Conservation (phyloP, 2,888 invertebrate genomes). For the Elysia crispata region DNA sequence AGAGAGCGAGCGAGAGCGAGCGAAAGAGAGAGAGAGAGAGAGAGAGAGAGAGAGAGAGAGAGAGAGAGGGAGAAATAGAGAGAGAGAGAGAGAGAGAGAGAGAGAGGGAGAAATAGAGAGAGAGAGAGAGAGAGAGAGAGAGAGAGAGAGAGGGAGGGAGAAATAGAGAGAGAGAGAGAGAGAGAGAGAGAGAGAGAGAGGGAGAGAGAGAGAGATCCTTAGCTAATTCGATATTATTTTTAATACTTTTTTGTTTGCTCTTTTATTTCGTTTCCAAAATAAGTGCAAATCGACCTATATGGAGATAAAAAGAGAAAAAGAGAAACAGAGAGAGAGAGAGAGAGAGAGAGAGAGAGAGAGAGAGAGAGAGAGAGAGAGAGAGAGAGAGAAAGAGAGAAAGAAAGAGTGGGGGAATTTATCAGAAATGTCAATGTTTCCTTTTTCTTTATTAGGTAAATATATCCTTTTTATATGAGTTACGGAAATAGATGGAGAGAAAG, state of each 20-base stretch:
- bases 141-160: background rate
- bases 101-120: too few relatives aligned
- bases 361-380: background rate
- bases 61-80: background rate
- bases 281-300: background rate
- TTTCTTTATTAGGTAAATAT: too few relatives aligned
- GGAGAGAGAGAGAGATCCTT: constrained; percentile 12
- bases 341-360: background rate
- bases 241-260: too few relatives aligned
- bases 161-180: background rate
- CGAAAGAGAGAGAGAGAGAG: background rate
- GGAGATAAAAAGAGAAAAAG: background rate
- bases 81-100: too few relatives aligned
- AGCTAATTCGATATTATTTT: too few relatives aligned
- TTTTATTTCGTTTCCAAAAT: too few relatives aligned
- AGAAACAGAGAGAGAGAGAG: background rate
- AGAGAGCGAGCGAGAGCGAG: too few relatives aligned
- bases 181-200: background rate
- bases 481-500: too few relatives aligned
- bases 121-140: background rate
- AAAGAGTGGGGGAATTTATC: too few relatives aligned
- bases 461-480: too few relatives aligned
- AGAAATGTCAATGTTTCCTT: too few relatives aligned
- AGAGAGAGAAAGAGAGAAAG: too few relatives aligned
- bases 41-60: background rate